Base-by-base conservation (phyloP, 1,140 invertebrate genomes). In the Drosophila asahinai region DNA sequence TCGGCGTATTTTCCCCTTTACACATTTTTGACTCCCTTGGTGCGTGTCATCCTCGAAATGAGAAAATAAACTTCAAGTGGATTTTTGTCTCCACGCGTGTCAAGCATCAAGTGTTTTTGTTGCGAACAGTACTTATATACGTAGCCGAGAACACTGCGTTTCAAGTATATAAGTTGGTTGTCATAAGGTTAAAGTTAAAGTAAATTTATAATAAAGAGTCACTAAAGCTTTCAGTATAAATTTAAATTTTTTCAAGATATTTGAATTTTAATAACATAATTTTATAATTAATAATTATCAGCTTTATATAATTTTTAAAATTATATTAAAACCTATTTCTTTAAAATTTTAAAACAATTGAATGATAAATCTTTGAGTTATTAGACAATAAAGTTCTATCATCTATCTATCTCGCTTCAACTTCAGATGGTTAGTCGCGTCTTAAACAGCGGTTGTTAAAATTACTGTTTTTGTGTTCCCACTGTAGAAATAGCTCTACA, bases 71-170 rank as follows among this genome's bases (percentile, higher is more conserved):
- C 65, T 70, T 78, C 64, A 77, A 77, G 72, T 55, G 40, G 25
- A 54, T 47, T 62, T 77, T 45, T n/a, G 51, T 51, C 54, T 76
- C 27, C 61, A 76, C 40, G 42, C 52, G 36, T 75, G 36, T 75
- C 43, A 58, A 76, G 30, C 27, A 49, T 45, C 57, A 60, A 77
- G 75, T 70, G 57, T 77, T 64, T 55, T 66, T 54, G 62, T 3
- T 76, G 17, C 11, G 36, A 42, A 49, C 52, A 30, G 59, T 25
- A 27, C 52, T 49, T n/a, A 55, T 33, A 47, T 51, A 17, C 22
- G 17, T 42, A n/a, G 25, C 55, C 15, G 6, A 3, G 1, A n/a
- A 60, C 70, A 60, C 47, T 73, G 54, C 47, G 47, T 73, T 51
- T 30, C 30, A 48, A n/a, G 19, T 38, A 15, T 2, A 55, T 17